Conservation (phyloP, 1,140 invertebrate genomes). For the Plodia interpunctella region DNA sequence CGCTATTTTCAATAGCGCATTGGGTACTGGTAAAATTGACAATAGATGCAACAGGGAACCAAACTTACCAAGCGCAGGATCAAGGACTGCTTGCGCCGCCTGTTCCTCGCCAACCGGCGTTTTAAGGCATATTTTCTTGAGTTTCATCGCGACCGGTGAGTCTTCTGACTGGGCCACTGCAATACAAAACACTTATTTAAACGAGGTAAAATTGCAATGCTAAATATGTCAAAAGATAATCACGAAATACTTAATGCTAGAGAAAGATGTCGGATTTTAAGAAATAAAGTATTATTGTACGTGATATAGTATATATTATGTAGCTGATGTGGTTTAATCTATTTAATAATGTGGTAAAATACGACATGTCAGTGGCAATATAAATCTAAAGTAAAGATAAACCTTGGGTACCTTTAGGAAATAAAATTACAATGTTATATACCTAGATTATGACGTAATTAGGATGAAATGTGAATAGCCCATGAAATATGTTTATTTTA, state of each 20-base stretch:
- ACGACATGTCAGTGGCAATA: no score
- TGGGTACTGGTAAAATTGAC: background rate
- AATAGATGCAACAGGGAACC: background rate
- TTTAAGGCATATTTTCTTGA: constrained; percentile 83
- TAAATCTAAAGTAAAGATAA: no score
- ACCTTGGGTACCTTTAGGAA: no score
- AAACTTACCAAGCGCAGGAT: constrained; percentile 78
- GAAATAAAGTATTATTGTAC: no score
- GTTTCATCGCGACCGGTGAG: constrained; percentile 81
- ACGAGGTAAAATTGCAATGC: background rate
- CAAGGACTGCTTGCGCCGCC: constrained; percentile 80
- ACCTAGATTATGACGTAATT: no score
- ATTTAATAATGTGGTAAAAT: no score
- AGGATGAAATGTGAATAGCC: no score
- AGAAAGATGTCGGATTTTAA: no score
- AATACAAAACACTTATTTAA: constrained; percentile 29
- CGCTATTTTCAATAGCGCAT: no score
- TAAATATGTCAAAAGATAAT: background rate
- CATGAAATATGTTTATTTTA: background rate
- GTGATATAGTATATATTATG: no score
- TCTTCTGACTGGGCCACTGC: constrained; percentile 81
- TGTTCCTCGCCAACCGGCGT: constrained; percentile 81
- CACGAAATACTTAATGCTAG: background rate
- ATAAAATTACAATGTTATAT: no score
- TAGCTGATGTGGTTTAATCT: no score